A percentile compares a stretch with the other conserved stretches of the same genome.
phyloP scores from a whole-genome alignment of 2,888 invertebrate species.

The Rambutsinella grinnellia region DNA sequence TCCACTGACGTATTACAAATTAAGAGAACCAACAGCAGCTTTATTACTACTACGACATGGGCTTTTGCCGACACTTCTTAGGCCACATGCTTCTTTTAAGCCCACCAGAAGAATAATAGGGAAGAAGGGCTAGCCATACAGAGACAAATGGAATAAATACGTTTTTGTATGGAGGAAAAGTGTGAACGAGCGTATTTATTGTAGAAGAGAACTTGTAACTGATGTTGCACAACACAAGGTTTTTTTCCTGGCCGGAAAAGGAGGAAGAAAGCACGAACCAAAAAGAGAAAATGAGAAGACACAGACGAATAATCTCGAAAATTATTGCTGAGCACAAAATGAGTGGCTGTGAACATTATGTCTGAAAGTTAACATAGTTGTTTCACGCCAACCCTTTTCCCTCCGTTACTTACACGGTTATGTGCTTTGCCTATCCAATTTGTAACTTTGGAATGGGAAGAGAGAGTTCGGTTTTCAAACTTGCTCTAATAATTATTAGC shows the following conservation, averaged over 20 bases:
- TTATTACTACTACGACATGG: slow-evolving; percentile 24
- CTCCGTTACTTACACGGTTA: no score
- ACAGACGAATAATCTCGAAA: slow-evolving; percentile 49
- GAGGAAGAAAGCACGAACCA: slow-evolving; percentile 20
- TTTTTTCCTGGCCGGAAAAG: slow-evolving; percentile 5
- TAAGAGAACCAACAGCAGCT: slow-evolving; percentile 48
- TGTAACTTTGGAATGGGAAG: no score
- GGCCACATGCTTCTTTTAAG: neutral
- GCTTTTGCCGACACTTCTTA: neutral
- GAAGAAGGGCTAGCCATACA: slow-evolving; percentile 35
- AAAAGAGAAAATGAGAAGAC: slow-evolving; percentile 17
- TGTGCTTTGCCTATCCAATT: no score
- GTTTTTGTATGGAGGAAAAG: slow-evolving; percentile 7
- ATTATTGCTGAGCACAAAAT: slow-evolving; percentile 49
- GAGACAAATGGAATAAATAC: slow-evolving; percentile 41
- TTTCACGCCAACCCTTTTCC: slow-evolving; percentile 10
- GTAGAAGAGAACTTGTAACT: neutral
- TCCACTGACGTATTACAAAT: slow-evolving; percentile 49
- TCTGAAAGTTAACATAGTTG: slow-evolving; percentile 42
- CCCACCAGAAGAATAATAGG: slow-evolving; percentile 32
- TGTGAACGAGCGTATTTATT: neutral
- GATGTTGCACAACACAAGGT: slow-evolving; percentile 4
- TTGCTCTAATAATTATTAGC: no score
- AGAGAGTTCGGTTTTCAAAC: no score
- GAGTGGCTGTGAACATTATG: slow-evolving; percentile 50